Conservation (phyloP, 2,888 invertebrate genomes). For the Sericinus montela region DNA sequence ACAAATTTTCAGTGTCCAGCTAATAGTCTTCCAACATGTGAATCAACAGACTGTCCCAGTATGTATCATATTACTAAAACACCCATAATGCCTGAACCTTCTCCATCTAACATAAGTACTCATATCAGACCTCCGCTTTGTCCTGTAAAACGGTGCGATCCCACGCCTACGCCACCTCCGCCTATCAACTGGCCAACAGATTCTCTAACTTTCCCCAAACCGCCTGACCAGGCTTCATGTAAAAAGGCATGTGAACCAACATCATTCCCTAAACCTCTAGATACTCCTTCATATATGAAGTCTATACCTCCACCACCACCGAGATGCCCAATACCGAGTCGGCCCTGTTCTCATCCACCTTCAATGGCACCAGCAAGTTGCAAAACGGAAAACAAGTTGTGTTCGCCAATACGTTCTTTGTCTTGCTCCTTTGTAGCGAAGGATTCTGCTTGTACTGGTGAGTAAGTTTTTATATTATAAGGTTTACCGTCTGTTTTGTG, state of each 20-base stretch:
- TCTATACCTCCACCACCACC: conserved; percentile 1
- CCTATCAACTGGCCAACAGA: conserved; percentile 11
- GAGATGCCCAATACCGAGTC: conserved; percentile 13
- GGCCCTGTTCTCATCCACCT: conserved; percentile 9
- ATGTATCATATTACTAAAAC: conserved; percentile 18
- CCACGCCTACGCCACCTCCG: not conserved
- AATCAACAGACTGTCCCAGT: conserved; percentile 24
- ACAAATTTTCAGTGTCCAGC: conserved; percentile 33
- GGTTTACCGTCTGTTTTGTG: not conserved
- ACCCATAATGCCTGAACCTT: conserved; percentile 7
- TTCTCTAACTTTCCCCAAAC: conserved; percentile 4
- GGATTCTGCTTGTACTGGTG: conserved; percentile 16
- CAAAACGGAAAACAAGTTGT: conserved; percentile 13
- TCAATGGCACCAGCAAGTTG: not conserved
- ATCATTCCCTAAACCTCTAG: not conserved
- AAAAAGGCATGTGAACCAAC: conserved; percentile 5
- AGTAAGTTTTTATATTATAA: conserved; percentile 1
- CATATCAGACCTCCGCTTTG: conserved; percentile 11
- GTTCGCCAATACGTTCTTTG: conserved; percentile 22
- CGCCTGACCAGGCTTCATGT: not conserved
- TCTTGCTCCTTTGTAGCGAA: conserved; percentile 23
- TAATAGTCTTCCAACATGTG: conserved; percentile 23
- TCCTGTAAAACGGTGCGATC: conserved; percentile 11
- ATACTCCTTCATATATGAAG: not conserved
- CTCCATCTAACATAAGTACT: conserved; percentile 11